Conservation (phyloP, 2,113 vertebrate species). For the Crotophaga sulcirostris region DNA sequence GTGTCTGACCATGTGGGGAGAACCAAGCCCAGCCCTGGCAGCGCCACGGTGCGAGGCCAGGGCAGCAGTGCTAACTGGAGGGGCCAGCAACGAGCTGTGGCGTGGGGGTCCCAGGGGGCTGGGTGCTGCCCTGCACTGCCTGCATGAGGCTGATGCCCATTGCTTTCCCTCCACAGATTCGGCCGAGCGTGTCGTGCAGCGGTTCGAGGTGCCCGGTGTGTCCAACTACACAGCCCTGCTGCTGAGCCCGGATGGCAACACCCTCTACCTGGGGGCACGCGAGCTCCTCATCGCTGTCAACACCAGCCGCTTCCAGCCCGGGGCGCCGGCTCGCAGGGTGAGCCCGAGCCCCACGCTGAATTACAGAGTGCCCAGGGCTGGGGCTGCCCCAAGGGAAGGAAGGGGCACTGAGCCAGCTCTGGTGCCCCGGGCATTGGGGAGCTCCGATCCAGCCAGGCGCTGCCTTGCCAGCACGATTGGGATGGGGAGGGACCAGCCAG, state of each 20-base stretch:
- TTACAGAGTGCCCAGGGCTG: neutral
- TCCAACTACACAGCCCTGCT: constrained; percentile 88
- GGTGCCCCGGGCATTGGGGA: neutral
- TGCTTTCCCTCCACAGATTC: constrained; percentile 42
- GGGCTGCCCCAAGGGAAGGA: neutral
- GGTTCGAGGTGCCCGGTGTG: constrained; percentile 77
- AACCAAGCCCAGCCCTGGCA: rapidly evolving
- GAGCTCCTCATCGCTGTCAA: constrained; percentile 87
- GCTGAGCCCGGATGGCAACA: constrained; percentile 82
- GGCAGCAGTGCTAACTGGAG: neutral
- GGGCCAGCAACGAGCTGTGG: neutral
- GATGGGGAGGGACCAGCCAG: neutral
- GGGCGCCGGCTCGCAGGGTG: constrained; percentile 78
- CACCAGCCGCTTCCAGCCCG: constrained; percentile 64
- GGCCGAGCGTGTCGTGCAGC: constrained; percentile 72
- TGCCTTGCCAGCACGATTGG: rapidly evolving
- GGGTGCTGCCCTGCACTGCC: rapidly evolving
- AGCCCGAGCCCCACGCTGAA: neutral
- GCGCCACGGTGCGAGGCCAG: neutral
- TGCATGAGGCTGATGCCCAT: neutral
- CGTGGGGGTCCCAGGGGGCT: rapidly evolving
- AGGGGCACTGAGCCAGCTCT: neutral
- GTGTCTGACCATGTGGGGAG: neutral
- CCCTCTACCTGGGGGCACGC: constrained; percentile 85
- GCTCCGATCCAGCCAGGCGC: neutral